Conservation (phyloP, 2,888 invertebrate species). For the Mesodorylaimus sp. region DNA sequence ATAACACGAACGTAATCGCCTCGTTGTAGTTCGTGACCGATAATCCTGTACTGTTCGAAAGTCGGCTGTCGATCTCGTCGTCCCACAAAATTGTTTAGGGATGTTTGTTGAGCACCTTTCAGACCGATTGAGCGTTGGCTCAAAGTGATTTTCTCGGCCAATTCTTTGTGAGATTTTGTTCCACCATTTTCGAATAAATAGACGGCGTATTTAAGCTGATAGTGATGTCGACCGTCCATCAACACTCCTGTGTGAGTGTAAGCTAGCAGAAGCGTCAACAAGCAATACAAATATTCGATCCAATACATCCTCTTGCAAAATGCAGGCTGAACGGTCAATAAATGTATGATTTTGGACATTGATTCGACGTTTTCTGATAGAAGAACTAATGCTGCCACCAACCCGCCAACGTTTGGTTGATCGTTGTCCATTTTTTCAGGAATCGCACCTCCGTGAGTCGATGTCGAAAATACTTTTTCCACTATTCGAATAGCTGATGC, state of each 20-base stretch:
- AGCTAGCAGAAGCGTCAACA: not conserved
- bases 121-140: too few species aligned
- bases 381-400: not conserved
- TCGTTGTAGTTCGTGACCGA: not conserved
- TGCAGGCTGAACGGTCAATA: not conserved
- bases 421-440: too few species aligned
- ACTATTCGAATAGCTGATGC: too few species aligned
- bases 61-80: not conserved
- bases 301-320: not conserved
- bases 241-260: not conserved
- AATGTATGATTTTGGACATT: not conserved
- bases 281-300: not conserved
- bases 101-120: too few species aligned
- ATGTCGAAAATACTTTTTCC: too few species aligned
- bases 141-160: too few species aligned
- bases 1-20: constrained; percentile 14
- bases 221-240: not conserved
- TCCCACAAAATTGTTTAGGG: not conserved
- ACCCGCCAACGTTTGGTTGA: too few species aligned
- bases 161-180: not conserved
- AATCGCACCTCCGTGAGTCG: too few species aligned
- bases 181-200: not conserved
- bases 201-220: not conserved
- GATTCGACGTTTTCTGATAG: not conserved
- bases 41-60: constrained; percentile 7